Evolutionary conservation across 2,797 vertebrate genomes (phyloP).

Genomic region (Urophycis tenuis): DNA sequence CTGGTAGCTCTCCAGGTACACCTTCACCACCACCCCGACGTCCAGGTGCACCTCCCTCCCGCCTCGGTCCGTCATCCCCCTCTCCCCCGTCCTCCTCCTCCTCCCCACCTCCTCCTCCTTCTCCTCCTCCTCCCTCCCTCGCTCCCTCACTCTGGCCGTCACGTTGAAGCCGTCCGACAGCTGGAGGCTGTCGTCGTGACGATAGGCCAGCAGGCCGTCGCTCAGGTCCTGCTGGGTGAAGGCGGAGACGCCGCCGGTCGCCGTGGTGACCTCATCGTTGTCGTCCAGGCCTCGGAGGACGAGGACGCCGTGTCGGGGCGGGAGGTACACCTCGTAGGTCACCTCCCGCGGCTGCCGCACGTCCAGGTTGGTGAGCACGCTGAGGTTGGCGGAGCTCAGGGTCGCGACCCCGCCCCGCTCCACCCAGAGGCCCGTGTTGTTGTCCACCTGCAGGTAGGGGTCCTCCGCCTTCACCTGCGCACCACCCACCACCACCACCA

Average conservation of each 20-base stretch:
- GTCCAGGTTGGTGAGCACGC: conserved; percentile 81
- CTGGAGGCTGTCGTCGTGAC: conserved; percentile 68
- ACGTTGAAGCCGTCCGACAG: conserved; percentile 77
- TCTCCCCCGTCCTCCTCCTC: conserved; percentile 38
- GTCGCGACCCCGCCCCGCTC: conserved; percentile 66
- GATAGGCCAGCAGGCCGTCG: conserved; percentile 68
- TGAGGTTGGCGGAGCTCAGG: conserved; percentile 74
- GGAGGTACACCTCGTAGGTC: conserved; percentile 67
- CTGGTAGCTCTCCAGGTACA: conserved; percentile 78
- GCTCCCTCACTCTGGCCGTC: conserved; percentile 62
- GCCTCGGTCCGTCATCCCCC: conserved; percentile 20
- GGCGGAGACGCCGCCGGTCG: conserved; percentile 39
- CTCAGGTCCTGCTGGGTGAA: conserved; percentile 80
- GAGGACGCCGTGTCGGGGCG: conserved; percentile 74
- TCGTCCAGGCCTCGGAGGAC: conserved; percentile 54
- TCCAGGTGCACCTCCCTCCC: conserved; percentile 61
- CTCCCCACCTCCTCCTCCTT: conserved; percentile 31
- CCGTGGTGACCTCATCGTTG: neutral
- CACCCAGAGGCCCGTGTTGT: conserved; percentile 80
- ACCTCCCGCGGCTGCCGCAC: conserved; percentile 75
- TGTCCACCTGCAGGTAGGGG: conserved; percentile 73
- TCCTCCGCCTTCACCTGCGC: conserved; percentile 80
- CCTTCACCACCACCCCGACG: conserved; percentile 63
- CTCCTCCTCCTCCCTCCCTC: conserved; percentile 22
- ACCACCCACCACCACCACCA: conserved; percentile 52